These are phyloP conservation scores for Orchesella cincta DNA, from an alignment of 1,140 invertebrate genomes.

Conservation along the genomic window DNA sequence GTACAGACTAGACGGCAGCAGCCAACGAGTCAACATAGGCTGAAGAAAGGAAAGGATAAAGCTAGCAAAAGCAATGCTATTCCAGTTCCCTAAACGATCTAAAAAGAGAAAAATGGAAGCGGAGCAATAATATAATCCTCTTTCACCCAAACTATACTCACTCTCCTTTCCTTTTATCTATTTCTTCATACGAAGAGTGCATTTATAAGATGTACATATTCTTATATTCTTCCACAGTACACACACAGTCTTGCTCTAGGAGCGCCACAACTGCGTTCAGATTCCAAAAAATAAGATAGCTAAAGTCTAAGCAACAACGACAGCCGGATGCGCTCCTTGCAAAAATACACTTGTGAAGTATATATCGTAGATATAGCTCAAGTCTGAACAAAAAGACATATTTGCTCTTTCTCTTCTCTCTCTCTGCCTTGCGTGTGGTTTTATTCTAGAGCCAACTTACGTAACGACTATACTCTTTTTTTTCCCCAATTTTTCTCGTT, in stretches of 20 bases:
- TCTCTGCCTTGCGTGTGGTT: not conserved
- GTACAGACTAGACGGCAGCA: not conserved
- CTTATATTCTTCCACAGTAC: not conserved
- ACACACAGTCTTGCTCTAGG: not conserved
- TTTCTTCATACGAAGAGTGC: not conserved
- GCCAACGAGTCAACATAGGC: not conserved
- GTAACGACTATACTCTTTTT: not conserved
- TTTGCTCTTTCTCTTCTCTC: not conserved
- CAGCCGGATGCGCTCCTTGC: conserved; percentile 15
- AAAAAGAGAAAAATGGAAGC: not conserved
- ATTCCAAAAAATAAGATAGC: not conserved
- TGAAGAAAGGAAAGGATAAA: not conserved
- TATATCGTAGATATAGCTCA: not conserved
- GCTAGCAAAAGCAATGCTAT: not conserved
- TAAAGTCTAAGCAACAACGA: not conserved
- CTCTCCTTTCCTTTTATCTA: not conserved
- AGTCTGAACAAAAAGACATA: not conserved
- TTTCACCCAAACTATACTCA: not conserved
- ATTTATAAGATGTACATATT: not conserved
- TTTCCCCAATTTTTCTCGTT: no score
- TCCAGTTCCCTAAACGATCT: no score
- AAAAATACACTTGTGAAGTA: not conserved
- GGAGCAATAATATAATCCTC: conserved; percentile 8
- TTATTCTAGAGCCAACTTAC: not conserved
- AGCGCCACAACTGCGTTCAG: not conserved